Base-by-base conservation (phyloP, 2,797 vertebrate species). In the Buphagus erythrorhynchus region DNA sequence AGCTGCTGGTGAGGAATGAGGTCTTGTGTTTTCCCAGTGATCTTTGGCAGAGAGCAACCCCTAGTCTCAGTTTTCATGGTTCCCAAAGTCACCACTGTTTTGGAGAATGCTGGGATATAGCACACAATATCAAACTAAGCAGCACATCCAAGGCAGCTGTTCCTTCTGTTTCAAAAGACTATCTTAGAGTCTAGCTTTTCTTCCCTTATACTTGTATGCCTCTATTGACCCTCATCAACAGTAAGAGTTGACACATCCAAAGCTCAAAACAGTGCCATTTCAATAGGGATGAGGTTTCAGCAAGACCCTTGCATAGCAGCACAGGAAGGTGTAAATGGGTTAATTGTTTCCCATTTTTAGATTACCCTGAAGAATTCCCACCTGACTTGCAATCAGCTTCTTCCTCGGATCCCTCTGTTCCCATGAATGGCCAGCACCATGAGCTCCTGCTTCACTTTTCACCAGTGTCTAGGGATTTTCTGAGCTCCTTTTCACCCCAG, bases 261-360 rank as follows among this genome's bases (percentile, higher is more conserved):
- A 66, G 31, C 43, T 59, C 36, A 38, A 29, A 46, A 29, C 24
- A 48, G 16, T 7, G 16, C 5, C 29, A 38, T 52, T 59, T 72
- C 66, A 36, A 8, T 6, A 49, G 1, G 6, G 15, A 31, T 10
- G 3, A 46, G 16, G 4, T 75, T 93, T 75, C 26, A 68, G 52
- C 3, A 1, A 36, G 21, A 31, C 25, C 36, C 43, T 61, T n/a
- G 29, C 16, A 17, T 0, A 76, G 55, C 63, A 49, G 17, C 51
- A 16, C 0, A 51, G 29, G 17, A 76, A 73, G 38, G 17, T 1
- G 0, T 73, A 51, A 51, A 51, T 51, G 28, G 28, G 16, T 51
- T 29, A 29, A 29, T 28, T 51, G 4, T 51, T 51, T 51, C 49
- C 26, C 26, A 18, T 11, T 51, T 51, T 29, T 17, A 28, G 49